These are phyloP conservation scores for Coleophora flavipennella DNA, from an alignment of 2,888 invertebrate genomes.

Conservation along the genomic window DNA sequence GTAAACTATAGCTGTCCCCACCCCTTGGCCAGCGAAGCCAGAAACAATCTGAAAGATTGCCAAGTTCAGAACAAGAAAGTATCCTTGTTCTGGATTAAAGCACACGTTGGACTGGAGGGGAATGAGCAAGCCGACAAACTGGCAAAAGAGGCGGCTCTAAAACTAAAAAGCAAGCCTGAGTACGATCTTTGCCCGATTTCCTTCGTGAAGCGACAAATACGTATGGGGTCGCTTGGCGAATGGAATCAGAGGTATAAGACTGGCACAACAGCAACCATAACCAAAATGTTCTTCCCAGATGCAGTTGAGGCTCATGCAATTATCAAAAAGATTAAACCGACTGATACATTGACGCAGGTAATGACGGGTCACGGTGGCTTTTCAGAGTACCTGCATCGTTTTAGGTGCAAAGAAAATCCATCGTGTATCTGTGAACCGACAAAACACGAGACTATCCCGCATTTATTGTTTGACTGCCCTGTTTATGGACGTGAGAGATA, in stretches of 20 bases:
- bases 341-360: background rate
- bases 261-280: no score
- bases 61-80: no score
- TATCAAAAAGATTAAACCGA: no score
- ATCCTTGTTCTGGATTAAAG: background rate
- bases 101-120: background rate
- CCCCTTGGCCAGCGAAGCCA: conserved; percentile 6
- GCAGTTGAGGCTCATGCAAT: no score
- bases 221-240: no score
- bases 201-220: no score
- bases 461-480: no score
- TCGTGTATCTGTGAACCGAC: background rate
- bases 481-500: no score
- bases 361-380: conserved; percentile 5
- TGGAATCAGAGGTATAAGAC: no score
- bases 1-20: conserved; percentile 5
- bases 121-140: background rate
- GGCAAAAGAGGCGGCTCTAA: background rate
- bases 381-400: conserved; percentile 3
- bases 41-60: conserved; percentile 1
- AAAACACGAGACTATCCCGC: no score
- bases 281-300: no score
- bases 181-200: background rate
- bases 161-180: background rate
- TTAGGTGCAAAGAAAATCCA: conserved; percentile 4